Evolutionary conservation across 2,113 vertebrate genomes (phyloP).

Genomic region (Mastomys coucha): DNA sequence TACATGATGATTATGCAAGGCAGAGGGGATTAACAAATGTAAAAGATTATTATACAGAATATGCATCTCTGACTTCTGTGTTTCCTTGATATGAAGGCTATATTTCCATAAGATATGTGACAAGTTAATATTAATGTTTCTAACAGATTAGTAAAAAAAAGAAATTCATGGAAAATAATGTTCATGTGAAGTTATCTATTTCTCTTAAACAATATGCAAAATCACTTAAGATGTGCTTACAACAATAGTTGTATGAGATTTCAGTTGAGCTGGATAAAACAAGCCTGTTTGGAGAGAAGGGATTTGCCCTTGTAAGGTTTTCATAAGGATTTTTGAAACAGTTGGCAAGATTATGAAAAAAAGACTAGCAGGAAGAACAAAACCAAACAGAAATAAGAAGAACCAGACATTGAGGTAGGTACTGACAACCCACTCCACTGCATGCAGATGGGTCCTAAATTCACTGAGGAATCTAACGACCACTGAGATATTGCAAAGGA

Average conservation of each 20-base stretch:
- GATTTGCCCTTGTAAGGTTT: neutral
- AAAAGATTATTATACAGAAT: neutral
- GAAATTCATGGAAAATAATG: neutral
- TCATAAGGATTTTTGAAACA: neutral
- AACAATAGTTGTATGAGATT: neutral
- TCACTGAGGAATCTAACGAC: neutral
- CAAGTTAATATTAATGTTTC: neutral
- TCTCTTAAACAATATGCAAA: neutral
- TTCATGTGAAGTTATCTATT: neutral
- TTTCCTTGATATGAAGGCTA: neutral
- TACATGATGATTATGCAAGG: neutral
- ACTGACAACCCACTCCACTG: neutral
- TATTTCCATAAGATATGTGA: neutral
- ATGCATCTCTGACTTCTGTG: neutral
- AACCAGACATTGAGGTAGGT: neutral
- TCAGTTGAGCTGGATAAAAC: neutral
- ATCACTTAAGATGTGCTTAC: neutral
- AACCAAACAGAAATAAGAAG: slow-evolving; percentile 10
- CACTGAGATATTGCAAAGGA: neutral
- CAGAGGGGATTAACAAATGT: neutral
- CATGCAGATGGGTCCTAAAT: neutral
- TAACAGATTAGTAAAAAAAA: neutral
- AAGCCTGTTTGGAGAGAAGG: neutral
- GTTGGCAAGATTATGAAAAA: neutral
- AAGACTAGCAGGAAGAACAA: neutral